Conservation (phyloP, 2,797 vertebrate genomes). For the Aselliscus stoliczkanus region DNA sequence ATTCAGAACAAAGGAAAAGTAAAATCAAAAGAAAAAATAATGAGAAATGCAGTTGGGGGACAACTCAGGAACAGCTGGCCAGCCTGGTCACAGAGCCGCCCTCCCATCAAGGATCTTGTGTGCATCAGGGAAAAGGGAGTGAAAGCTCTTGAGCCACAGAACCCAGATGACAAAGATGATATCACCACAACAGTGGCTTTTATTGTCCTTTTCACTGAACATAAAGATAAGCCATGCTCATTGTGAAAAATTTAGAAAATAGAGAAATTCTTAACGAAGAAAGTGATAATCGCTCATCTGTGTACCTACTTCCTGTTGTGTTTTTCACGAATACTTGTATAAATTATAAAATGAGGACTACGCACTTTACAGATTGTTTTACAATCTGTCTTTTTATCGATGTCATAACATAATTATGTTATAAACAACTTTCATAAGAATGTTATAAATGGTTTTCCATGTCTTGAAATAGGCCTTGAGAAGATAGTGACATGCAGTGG, state of each 20-base stretch:
- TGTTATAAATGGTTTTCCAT: not conserved
- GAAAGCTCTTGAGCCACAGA: not conserved
- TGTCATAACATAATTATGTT: not conserved
- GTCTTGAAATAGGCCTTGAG: not conserved
- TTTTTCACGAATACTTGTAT: not conserved
- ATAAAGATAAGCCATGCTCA: no score
- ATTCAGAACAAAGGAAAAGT: not conserved
- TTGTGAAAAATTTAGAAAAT: not conserved
- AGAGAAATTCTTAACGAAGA: not conserved
- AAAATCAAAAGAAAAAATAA: not conserved
- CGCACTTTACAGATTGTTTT: not conserved
- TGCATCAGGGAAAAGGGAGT: not conserved
- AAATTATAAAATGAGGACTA: not conserved
- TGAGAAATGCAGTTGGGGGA: not conserved
- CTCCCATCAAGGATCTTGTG: rapidly evolving
- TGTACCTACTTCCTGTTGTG: not conserved
- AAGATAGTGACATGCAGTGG: not conserved
- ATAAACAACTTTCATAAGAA: not conserved
- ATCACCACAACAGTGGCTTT: rapidly evolving
- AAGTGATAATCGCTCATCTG: not conserved
- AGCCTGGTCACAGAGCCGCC: no score
- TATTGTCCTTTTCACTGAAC: not conserved
- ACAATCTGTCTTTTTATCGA: not conserved
- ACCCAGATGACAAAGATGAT: rapidly evolving
- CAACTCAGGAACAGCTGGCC: rapidly evolving